These are phyloP conservation scores for Drosophila yakuba DNA, from an alignment of 1,140 invertebrate genomes.

Conservation along the genomic window DNA sequence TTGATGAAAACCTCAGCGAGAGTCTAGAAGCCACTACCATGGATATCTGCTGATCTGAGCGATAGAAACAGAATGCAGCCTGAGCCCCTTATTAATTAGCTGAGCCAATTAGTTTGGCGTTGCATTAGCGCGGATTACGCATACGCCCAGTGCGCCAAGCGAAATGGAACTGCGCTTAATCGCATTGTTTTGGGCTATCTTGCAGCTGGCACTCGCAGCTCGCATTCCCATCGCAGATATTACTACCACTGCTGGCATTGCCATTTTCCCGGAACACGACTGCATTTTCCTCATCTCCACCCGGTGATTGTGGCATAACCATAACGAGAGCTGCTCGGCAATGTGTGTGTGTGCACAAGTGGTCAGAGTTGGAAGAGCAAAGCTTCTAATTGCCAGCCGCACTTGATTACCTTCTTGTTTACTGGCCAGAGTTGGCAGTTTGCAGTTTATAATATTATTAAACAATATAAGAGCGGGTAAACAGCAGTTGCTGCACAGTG, in stretches of 20 bases:
- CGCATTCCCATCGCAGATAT: constrained; percentile 8
- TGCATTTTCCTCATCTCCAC: constrained; percentile 24
- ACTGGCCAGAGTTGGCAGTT: constrained; percentile 28
- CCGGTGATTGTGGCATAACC: constrained; percentile 36
- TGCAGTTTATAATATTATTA: constrained; percentile 47
- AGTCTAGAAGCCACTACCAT: not conserved
- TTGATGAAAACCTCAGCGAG: not conserved
- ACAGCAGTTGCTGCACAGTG: constrained; percentile 2
- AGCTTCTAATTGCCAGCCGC: constrained; percentile 69
- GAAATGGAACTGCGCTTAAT: constrained; percentile 32
- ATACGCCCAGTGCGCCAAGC: constrained; percentile 46
- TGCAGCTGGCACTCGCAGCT: constrained; percentile 13
- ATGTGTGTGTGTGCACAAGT: constrained; percentile 60
- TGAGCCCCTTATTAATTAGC: constrained; percentile 44
- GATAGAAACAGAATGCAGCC: not conserved
- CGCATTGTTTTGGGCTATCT: constrained; percentile 53
- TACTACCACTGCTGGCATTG: not conserved
- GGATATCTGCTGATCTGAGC: constrained; percentile 13
- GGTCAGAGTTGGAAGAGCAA: constrained; percentile 48
- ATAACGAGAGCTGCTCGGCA: constrained; percentile 28
- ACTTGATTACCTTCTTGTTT: constrained; percentile 65
- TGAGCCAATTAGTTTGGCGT: constrained; percentile 34
- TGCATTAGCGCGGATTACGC: constrained; percentile 45
- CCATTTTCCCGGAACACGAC: constrained; percentile 18
- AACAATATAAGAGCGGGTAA: constrained; percentile 30